These are phyloP conservation scores for Pelvicachromis taeniatus DNA, from an alignment of 2,113 vertebrate genomes.

Conservation along the genomic window DNA sequence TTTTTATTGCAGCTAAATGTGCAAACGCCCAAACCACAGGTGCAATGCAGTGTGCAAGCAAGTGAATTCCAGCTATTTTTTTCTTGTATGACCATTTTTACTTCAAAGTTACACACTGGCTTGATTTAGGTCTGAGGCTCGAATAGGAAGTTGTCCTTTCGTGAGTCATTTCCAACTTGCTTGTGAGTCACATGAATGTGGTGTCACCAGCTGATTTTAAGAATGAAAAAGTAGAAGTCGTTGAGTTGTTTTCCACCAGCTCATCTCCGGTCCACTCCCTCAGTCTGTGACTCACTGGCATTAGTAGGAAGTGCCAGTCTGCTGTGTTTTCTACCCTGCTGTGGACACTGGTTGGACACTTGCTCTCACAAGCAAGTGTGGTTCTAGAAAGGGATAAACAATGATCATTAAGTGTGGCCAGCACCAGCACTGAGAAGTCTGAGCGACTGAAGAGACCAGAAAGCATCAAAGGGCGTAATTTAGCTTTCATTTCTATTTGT, in stretches of 20 bases:
- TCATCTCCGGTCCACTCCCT: slow-evolving; percentile 13
- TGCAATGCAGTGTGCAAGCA: background rate
- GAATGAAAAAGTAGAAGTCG: slow-evolving; percentile 56
- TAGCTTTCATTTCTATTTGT: background rate
- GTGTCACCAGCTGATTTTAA: slow-evolving; percentile 20
- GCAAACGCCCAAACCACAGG: background rate
- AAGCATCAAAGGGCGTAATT: background rate
- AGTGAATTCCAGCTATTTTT: background rate
- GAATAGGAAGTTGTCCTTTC: slow-evolving; percentile 1
- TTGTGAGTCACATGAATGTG: slow-evolving; percentile 70
- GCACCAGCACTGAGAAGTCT: slow-evolving; percentile 14
- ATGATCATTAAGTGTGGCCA: background rate
- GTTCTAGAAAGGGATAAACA: background rate
- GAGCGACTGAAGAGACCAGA: background rate
- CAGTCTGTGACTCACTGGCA: slow-evolving; percentile 30
- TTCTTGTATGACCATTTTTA: background rate
- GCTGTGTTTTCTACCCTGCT: background rate
- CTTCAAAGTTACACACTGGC: background rate
- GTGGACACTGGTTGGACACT: background rate
- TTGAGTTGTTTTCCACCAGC: background rate
- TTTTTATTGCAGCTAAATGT: background rate
- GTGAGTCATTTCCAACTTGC: slow-evolving; percentile 12
- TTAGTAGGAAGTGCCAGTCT: slow-evolving; percentile 36
- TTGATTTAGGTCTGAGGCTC: background rate
- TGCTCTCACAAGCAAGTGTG: background rate